Conservation (phyloP, 2,797 vertebrate species). For the Astyanax mexicanus region DNA sequence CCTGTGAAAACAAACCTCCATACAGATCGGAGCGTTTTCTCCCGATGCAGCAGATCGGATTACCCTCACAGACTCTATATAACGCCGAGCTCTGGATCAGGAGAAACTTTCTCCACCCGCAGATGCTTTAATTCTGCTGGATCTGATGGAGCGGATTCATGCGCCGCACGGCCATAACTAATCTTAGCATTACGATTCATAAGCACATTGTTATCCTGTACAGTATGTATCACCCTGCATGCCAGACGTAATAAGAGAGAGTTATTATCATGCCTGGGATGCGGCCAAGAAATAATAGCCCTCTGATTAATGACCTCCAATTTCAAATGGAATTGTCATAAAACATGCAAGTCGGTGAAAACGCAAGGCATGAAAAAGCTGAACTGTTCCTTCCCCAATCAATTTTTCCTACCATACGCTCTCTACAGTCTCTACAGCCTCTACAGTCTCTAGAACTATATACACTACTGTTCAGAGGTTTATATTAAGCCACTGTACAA, state of each 20-base stretch:
- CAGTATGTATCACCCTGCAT: background rate
- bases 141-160: background rate
- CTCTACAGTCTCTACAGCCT: no score
- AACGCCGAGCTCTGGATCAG: background rate
- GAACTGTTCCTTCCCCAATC: background rate
- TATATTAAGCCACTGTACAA: no score
- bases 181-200: slow-evolving; percentile 2
- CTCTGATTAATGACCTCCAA: slow-evolving; percentile 12
- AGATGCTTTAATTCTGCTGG: background rate
- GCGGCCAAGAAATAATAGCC: slow-evolving; percentile 22
- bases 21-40: background rate
- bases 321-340: slow-evolving; percentile 14
- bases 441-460: no score
- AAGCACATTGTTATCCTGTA: slow-evolving; percentile 7
- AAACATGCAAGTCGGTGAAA: slow-evolving; percentile 2
- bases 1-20: background rate
- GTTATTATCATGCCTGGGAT: slow-evolving; percentile 25
- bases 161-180: background rate
- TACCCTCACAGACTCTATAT: background rate
- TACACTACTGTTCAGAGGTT: no score
- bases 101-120: background rate
- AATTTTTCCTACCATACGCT: slow-evolving; percentile 1
- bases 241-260: slow-evolving; percentile 14
- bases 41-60: background rate
- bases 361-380: background rate